Evolutionary conservation across 1,140 invertebrate genomes (phyloP).

Genomic region (Hyles vespertilio): DNA sequence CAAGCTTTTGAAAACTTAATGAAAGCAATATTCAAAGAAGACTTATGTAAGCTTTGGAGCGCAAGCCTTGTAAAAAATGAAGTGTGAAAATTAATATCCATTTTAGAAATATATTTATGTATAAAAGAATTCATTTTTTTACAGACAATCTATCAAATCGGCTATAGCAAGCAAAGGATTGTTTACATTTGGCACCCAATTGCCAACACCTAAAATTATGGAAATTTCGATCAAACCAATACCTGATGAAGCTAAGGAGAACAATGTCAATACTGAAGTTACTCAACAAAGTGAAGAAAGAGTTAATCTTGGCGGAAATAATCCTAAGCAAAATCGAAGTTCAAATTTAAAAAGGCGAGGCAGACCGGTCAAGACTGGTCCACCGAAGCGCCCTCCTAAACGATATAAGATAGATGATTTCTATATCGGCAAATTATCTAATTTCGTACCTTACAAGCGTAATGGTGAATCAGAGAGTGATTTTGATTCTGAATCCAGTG

Average conservation of each 20-base stretch:
- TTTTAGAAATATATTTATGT: not conserved
- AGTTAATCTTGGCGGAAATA: too few species aligned
- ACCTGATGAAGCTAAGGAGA: too few species aligned
- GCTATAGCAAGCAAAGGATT: slow-evolving; percentile 15
- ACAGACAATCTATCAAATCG: slow-evolving; percentile 37
- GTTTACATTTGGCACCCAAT: not conserved
- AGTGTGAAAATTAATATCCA: too few species aligned
- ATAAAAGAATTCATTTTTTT: slow-evolving; percentile 10
- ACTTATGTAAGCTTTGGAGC: too few species aligned
- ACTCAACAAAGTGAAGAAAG: too few species aligned
- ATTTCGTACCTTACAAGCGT: slow-evolving; percentile 27
- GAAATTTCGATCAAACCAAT: too few species aligned
- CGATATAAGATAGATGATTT: slow-evolving; percentile 14
- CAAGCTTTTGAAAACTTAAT: too few species aligned
- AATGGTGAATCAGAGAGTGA: slow-evolving; percentile 14
- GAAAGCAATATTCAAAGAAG: too few species aligned
- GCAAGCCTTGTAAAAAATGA: too few species aligned
- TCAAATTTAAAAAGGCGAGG: slow-evolving; percentile 8
- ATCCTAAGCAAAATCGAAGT: too few species aligned
- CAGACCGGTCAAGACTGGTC: slow-evolving; percentile 23
- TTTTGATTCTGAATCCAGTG: slow-evolving; percentile 21
- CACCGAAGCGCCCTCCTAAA: slow-evolving; percentile 19
- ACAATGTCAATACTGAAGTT: too few species aligned
- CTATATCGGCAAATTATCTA: slow-evolving; percentile 39
- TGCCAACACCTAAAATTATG: slow-evolving; percentile 2